Evolutionary conservation across 2,797 vertebrate genomes (phyloP).

Genomic region (Argentina silus): DNA sequence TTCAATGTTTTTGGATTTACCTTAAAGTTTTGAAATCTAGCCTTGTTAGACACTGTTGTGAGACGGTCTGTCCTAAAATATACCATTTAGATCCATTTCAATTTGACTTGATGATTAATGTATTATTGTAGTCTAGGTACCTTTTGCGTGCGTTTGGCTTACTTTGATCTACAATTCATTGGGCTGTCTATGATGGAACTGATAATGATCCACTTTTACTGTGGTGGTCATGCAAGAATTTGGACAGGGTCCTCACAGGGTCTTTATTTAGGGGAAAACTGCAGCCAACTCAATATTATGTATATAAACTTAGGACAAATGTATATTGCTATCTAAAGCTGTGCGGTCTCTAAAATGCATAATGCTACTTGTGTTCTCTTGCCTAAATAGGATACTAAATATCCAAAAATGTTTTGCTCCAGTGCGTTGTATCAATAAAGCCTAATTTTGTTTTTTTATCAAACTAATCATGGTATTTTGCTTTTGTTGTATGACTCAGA

Average conservation of each 20-base stretch:
- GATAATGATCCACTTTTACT: slow-evolving; percentile 46
- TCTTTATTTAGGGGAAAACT: slow-evolving; percentile 49
- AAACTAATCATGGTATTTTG: slow-evolving; percentile 80
- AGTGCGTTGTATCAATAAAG: slow-evolving; percentile 84
- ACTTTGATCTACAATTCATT: slow-evolving; percentile 41
- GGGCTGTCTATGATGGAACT: slow-evolving; percentile 43
- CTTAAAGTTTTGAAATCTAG: slow-evolving; percentile 51
- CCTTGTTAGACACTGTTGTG: slow-evolving; percentile 42
- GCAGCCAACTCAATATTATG: slow-evolving; percentile 75
- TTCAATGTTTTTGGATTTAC: slow-evolving; percentile 12
- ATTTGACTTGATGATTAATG: slow-evolving; percentile 38
- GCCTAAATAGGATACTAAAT: slow-evolving; percentile 84
- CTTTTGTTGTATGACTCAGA: slow-evolving; percentile 76
- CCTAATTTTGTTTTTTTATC: slow-evolving; percentile 79
- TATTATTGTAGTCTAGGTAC: slow-evolving; percentile 55
- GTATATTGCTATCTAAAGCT: slow-evolving; percentile 73
- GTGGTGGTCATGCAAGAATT: slow-evolving; percentile 51
- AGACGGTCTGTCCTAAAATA: slow-evolving; percentile 21
- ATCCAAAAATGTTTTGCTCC: slow-evolving; percentile 80
- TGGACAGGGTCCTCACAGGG: slow-evolving; percentile 44
- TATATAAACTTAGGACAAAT: slow-evolving; percentile 74
- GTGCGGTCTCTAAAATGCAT: slow-evolving; percentile 76
- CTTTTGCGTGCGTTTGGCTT: slow-evolving; percentile 51
- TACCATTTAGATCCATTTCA: slow-evolving; percentile 31
- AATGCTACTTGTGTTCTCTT: slow-evolving; percentile 76